Evolutionary conservation across 2,113 vertebrate genomes (phyloP).

Genomic region (Isichthys henryi): DNA sequence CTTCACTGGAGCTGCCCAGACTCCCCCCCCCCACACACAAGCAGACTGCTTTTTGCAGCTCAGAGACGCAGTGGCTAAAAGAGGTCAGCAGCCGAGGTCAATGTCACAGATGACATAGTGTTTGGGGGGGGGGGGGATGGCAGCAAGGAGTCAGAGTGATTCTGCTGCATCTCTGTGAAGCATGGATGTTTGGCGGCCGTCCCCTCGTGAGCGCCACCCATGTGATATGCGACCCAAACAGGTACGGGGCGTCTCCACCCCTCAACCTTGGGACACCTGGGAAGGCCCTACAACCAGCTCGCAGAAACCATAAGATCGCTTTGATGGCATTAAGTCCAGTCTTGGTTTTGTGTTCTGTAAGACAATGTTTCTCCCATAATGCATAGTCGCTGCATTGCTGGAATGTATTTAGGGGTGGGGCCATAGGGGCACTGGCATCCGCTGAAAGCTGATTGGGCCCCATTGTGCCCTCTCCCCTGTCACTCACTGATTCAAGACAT

Average conservation of each 20-base stretch:
- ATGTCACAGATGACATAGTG: slow-evolving; percentile 1
- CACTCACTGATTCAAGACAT: background rate
- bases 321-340: no score
- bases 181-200: background rate
- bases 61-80: background rate
- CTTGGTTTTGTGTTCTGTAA: no score
- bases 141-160: background rate
- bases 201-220: background rate
- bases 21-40: background rate
- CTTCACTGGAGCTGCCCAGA: background rate
- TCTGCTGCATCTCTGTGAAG: background rate
- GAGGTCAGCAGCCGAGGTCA: slow-evolving; percentile 14
- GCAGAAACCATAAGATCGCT: background rate
- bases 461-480: background rate
- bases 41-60: slow-evolving; percentile 19
- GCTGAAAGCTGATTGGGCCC: background rate
- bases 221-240: background rate
- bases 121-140: background rate
- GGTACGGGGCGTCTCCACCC: background rate
- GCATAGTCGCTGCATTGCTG: no score
- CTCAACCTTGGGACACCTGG: background rate
- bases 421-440: no score
- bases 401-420: no score
- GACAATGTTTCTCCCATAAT: no score
- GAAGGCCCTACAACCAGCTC: background rate